Evolutionary conservation across 2,113 vertebrate genomes (phyloP).

Genomic region (Cathartes aura): DNA sequence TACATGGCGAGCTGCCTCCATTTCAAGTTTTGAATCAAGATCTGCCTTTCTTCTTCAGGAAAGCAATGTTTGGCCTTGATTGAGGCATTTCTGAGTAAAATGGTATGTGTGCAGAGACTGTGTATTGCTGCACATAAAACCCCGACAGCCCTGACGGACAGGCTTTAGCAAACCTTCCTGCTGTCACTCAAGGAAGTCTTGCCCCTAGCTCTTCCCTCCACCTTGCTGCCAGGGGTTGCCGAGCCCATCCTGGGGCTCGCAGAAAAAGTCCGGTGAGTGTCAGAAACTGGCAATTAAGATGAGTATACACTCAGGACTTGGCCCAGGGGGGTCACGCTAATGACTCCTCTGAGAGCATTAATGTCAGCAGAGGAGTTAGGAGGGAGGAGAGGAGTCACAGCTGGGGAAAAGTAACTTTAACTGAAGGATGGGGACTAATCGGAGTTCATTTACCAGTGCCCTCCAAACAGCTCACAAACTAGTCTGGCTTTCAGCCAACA

Average conservation of each 20-base stretch:
- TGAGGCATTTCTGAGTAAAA: neutral
- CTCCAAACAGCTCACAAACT: neutral
- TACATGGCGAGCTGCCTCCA: neutral
- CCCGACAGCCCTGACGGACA: neutral
- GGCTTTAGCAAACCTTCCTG: neutral
- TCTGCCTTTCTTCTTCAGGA: neutral
- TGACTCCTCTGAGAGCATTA: neutral
- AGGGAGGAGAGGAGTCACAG: neutral
- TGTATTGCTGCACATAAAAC: neutral
- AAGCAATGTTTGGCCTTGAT: neutral
- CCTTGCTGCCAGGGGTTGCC: neutral
- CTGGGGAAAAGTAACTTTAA: neutral
- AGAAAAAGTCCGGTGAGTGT: neutral
- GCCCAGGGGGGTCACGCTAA: neutral
- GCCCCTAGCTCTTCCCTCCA: neutral
- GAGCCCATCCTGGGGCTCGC: neutral
- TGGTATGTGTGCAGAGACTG: neutral
- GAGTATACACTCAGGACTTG: neutral
- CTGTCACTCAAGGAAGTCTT: neutral
- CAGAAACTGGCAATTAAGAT: neutral
- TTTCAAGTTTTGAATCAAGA: neutral
- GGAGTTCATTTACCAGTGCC: neutral
- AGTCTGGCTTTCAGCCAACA: neutral
- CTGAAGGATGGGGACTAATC: neutral
- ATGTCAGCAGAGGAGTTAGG: neutral